These are phyloP conservation scores for Drosophila nasuta DNA, from an alignment of 1,140 invertebrate species.

Conservation along the genomic window DNA sequence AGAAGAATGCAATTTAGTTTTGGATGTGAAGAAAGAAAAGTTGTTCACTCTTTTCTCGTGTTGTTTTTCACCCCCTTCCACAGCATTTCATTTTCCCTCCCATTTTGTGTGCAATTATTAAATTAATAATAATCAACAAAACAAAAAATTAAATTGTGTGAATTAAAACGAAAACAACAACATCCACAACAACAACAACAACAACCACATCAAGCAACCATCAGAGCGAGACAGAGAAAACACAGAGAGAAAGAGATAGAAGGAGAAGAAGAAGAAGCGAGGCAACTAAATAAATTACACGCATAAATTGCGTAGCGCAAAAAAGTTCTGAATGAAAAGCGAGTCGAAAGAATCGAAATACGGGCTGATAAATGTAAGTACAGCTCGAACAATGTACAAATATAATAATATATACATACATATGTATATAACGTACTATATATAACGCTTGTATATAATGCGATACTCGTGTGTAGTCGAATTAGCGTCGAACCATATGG, in stretches of 20 bases:
- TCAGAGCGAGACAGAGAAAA: constrained; percentile 2
- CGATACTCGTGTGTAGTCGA: constrained; percentile 14
- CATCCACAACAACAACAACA: constrained; percentile 28
- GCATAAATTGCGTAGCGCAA: constrained; percentile 76
- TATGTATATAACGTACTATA: neutral
- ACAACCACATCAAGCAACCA: constrained; percentile 8
- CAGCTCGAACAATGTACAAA: constrained; percentile 25
- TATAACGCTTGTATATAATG: no score
- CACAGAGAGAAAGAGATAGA: constrained; percentile 5
- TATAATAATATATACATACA: constrained; percentile 3
- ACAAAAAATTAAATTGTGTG: constrained; percentile 61
- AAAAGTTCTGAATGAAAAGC: constrained; percentile 69
- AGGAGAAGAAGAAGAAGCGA: constrained; percentile 7
- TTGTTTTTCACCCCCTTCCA: constrained; percentile 12
- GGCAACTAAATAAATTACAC: constrained; percentile 65
- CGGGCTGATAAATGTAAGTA: constrained; percentile 71
- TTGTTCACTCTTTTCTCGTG: constrained; percentile 57
- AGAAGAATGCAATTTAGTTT: constrained; percentile 39
- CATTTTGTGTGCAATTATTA: constrained; percentile 75
- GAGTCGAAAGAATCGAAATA: constrained; percentile 47
- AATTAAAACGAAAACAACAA: constrained; percentile 59
- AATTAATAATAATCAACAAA: constrained; percentile 51
- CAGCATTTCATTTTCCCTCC: constrained; percentile 61
- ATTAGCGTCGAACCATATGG: constrained; percentile 27
- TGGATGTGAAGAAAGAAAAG: constrained; percentile 32